phyloP scores from a whole-genome alignment of 2,113 vertebrate species.

The Eptesicus fuscus region DNA sequence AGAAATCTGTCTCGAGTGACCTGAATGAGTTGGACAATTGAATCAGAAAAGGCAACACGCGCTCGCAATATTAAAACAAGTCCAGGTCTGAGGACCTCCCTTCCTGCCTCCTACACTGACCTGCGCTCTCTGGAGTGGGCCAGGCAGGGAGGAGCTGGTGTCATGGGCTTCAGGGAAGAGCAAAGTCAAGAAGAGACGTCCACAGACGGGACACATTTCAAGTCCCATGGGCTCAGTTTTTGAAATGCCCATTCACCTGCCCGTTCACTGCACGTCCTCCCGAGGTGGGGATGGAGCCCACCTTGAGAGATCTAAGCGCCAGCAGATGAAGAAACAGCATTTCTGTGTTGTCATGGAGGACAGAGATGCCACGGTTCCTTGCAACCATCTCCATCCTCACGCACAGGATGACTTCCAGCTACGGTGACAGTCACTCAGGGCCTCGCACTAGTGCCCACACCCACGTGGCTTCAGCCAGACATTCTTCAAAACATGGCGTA shows the following conservation, averaged over 20 bases:
- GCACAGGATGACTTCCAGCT: neutral
- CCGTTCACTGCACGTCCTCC: neutral
- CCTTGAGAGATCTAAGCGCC: neutral
- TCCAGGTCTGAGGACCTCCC: no score
- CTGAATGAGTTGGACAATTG: constrained; percentile 49
- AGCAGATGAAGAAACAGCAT: neutral
- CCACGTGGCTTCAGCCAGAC: neutral
- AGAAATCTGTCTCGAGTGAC: constrained; percentile 19
- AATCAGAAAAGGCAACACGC: constrained; percentile 29
- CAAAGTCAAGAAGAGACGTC: neutral
- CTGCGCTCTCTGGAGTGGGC: neutral
- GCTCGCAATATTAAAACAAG: neutral
- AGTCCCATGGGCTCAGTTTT: neutral
- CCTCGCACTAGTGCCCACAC: neutral
- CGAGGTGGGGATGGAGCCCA: fast-evolving
- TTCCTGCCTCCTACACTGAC: neutral
- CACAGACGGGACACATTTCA: neutral
- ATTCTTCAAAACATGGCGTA: neutral
- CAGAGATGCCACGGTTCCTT: neutral
- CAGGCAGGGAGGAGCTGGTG: neutral
- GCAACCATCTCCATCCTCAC: no score
- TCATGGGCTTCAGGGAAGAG: neutral
- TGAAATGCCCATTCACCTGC: neutral
- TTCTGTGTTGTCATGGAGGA: neutral
- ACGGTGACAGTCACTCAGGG: no score